Percentiles rank a stretch among this genome's conserved stretches.
These are phyloP conservation scores for Battus philenor DNA, from an alignment of 1,140 invertebrate species.

Conservation along the genomic window DNA sequence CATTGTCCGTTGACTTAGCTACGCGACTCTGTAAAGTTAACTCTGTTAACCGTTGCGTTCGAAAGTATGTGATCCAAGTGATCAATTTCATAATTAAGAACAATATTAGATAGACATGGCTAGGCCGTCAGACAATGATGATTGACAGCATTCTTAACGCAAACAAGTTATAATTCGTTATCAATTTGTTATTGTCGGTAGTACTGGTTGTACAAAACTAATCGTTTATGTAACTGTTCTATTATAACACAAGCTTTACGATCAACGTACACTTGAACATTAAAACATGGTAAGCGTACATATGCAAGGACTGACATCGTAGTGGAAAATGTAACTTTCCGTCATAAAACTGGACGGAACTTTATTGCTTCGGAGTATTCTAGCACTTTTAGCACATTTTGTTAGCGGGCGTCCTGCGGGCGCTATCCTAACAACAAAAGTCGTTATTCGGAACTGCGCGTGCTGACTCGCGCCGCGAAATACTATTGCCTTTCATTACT, in stretches of 20 bases:
- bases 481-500: constrained; percentile 38
- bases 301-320: constrained; percentile 58
- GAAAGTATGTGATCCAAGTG: too few relatives aligned
- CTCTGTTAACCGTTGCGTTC: too few relatives aligned
- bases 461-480: constrained; percentile 28
- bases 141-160: too few relatives aligned
- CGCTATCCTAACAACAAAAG: constrained; percentile 35
- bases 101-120: background rate
- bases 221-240: constrained; percentile 23
- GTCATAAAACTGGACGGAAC: constrained; percentile 61
- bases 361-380: constrained; percentile 60
- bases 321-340: constrained; percentile 64
- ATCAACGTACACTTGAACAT: constrained; percentile 58
- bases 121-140: too few relatives aligned
- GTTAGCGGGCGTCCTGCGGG: constrained; percentile 28
- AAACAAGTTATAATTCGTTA: constrained; percentile 14
- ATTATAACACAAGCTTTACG: constrained; percentile 54
- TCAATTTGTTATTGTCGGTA: background rate
- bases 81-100: background rate
- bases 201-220: background rate
- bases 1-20: too few relatives aligned
- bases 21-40: too few relatives aligned
- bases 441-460: constrained; percentile 32
- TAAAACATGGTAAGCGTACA: constrained; percentile 61
- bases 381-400: constrained; percentile 36